Conservation (phyloP, 2,113 vertebrate genomes). For the Trematomus loennbergii region DNA sequence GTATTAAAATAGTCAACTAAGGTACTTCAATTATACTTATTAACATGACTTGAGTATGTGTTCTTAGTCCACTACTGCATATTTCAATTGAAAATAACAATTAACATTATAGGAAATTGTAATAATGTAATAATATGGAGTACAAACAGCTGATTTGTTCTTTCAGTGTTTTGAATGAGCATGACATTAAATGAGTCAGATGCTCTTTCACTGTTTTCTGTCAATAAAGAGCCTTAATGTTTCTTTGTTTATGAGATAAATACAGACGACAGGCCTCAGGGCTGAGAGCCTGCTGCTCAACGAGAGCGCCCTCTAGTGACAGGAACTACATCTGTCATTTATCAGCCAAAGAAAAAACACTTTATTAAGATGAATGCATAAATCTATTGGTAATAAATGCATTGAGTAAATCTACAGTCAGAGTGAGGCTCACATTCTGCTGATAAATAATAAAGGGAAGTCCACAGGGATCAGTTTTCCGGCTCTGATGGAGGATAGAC, state of each 20-base stretch:
- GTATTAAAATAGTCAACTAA: no score
- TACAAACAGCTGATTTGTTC: not conserved
- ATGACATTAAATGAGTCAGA: not conserved
- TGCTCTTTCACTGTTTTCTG: slow-evolving; percentile 38
- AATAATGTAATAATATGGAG: not conserved
- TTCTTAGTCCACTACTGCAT: not conserved
- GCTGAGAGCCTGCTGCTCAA: not conserved
- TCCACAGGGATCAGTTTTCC: slow-evolving; percentile 1
- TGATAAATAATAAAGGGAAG: slow-evolving; percentile 49
- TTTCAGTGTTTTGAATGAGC: not conserved
- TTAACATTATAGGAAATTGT: not conserved
- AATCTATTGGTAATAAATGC: slow-evolving; percentile 1
- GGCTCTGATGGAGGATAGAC: slow-evolving; percentile 23
- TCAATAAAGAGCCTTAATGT: slow-evolving; percentile 22
- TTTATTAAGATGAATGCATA: not conserved
- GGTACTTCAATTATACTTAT: no score
- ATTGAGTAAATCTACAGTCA: not conserved
- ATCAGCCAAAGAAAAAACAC: not conserved
- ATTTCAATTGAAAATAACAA: not conserved
- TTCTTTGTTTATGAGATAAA: slow-evolving; percentile 44
- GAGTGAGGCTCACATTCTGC: not conserved
- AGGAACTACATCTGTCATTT: slow-evolving; percentile 4
- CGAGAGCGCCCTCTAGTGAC: slow-evolving; percentile 50
- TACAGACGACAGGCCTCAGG: slow-evolving; percentile 7
- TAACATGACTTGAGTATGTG: not conserved